Evolutionary conservation across 2,113 vertebrate species (phyloP), one percentile per base, ranked within the genome.

Genomic region (Cryptomyrus ogoouensis): DNA sequence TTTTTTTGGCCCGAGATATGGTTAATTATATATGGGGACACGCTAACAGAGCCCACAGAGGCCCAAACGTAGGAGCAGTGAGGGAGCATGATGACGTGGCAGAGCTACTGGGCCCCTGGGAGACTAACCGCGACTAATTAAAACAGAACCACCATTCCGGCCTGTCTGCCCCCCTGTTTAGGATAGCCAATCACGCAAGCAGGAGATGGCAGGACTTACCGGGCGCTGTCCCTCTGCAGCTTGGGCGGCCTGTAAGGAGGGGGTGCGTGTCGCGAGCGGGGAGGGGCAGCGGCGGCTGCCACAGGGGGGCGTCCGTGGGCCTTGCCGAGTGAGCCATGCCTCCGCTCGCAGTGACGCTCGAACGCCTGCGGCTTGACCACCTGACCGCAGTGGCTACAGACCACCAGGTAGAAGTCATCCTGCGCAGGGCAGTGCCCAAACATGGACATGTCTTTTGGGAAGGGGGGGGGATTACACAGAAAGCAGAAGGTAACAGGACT

Each of bases 291-390:
- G 4, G 95, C 94, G 70, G 96, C 94, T 47, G 96, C 93, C 9
- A 94, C 93, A 91, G 94, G 96, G 90, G 96, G 94, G 88, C 96
- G 95, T 89, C 97, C 92, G 0, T 96, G 97, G 77, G 97, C 95
- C 93, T 98, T 98, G 94, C 95, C 95, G 94, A 97, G 94, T 0
- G 97, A 96, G 87, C 97, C 97, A 0, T 98, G 98, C 90, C 97
- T 95, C 90, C 97, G 95, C 94, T 99, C 98, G 88, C 97, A 99
- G 94, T 99, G 98, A 92, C 98, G 98, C 93, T 98, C 97, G 91
- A 98, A 98, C 31, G 98, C 98, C 93, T 98, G 98, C 0, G 98
- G 98, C 93, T 99, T 99, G 94, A 99, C 97, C 89, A 98, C 97
- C 91, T 98, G 98, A 93, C 97, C 95, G 94, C 98, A 99, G 87